Evolutionary conservation across 2,888 invertebrate genomes (phyloP).

Genomic region (Oligia latruncula): DNA sequence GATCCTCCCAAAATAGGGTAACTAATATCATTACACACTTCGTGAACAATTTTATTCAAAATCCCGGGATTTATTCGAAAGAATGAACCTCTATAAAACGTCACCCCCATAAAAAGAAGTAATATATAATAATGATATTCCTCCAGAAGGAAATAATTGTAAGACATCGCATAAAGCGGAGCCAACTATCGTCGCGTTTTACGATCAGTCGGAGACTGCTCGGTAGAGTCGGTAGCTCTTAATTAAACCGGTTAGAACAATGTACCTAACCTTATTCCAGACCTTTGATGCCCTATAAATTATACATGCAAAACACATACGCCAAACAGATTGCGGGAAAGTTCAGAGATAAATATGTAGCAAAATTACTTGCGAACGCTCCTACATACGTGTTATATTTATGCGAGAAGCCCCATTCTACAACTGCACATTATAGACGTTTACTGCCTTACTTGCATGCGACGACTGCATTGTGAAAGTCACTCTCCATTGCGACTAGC

Average conservation of each 20-base stretch:
- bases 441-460: conserved; percentile 43
- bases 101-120: conserved; percentile 80
- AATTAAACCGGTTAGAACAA: conserved; percentile 77
- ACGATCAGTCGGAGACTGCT: conserved; percentile 72
- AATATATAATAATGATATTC: conserved; percentile 78
- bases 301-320: conserved; percentile 68
- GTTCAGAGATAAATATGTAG: conserved; percentile 59
- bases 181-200: conserved; percentile 72
- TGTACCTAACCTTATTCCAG: conserved; percentile 64
- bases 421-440: conserved; percentile 50
- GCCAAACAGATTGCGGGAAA: conserved; percentile 57
- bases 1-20: conserved; percentile 42
- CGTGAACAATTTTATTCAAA: conserved; percentile 58
- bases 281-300: conserved; percentile 70
- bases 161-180: conserved; percentile 74
- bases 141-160: conserved; percentile 80
- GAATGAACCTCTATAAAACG: conserved; percentile 76
- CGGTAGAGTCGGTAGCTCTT: conserved; percentile 72
- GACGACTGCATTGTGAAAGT: conserved; percentile 60
- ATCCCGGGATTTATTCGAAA: conserved; percentile 65
- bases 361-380: conserved; percentile 47
- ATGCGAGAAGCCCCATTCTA: conserved; percentile 45
- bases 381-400: conserved; percentile 39
- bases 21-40: conserved; percentile 54
- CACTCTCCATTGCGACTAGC: conserved; percentile 47